Conservation (phyloP, 2,113 vertebrate species). For the Tupaia tana region DNA sequence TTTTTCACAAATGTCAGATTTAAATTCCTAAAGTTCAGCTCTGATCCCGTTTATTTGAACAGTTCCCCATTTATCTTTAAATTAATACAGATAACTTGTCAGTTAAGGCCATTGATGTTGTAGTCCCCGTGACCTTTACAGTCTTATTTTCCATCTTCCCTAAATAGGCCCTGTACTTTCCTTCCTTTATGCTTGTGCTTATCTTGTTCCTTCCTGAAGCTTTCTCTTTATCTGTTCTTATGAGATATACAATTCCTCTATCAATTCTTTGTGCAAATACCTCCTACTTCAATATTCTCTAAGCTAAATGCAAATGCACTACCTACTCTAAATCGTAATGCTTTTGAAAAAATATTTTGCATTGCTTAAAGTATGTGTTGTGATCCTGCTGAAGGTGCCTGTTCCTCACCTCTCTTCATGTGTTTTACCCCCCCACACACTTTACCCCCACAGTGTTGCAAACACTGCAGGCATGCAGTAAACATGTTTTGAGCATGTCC, state of each 20-base stretch:
- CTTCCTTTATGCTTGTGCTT: background rate
- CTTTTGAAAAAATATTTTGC: background rate
- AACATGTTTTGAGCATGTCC: background rate
- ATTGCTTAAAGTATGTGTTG: background rate
- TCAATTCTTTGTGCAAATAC: conserved; percentile 1
- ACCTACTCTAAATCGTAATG: background rate
- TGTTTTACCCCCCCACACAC: background rate
- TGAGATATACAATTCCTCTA: background rate
- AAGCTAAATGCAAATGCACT: background rate
- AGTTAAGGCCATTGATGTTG: background rate
- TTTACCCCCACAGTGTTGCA: background rate
- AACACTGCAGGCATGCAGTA: background rate
- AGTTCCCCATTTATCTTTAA: background rate
- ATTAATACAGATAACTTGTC: background rate
- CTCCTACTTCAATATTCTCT: background rate
- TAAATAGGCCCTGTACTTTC: background rate
- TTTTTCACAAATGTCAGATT: background rate
- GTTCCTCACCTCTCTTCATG: background rate
- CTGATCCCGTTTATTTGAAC: background rate
- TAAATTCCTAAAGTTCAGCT: background rate
- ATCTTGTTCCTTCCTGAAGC: background rate
- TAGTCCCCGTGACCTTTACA: background rate
- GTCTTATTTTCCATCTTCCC: background rate
- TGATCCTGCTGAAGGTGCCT: background rate
- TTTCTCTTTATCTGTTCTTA: background rate